Evolutionary conservation across 2,888 invertebrate genomes (phyloP), one percentile per base, ranked within the genome.

Genomic region (Melipona bicolor): DNA sequence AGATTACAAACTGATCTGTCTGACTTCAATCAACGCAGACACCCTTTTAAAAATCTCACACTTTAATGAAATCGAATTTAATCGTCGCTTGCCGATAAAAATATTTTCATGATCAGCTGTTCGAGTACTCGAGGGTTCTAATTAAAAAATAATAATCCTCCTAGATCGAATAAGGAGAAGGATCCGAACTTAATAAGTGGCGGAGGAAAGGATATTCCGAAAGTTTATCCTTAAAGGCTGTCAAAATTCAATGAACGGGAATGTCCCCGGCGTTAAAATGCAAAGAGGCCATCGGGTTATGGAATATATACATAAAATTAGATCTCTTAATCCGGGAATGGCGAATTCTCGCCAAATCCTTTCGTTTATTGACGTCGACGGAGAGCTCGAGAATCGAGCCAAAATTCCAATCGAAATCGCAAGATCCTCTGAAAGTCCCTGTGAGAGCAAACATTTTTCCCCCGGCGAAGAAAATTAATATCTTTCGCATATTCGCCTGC

Each of bases 281-380:
- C 82, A 74, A 80, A 81, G 71, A 65, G 77, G 70, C 21, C 32
- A 50, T 36, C 21, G 71, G 69, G 69, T 83, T 76, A 81, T 70
- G 62, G 81, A 83, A 83, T 81, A 76, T 76, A 83, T 83, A 83
- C 83, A 83, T 83, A 69, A 82, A 80, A 82, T 83, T 76, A 83
- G 81, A 68, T 67, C 72, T 32, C 76, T 75, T 83, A 81, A 81
- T 83, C 54, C 73, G 11, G 4, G 24, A 3, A 62, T 27, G 43
- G 67, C 27, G 54, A 67, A 67, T 61, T 50, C 56, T 0, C 32
- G 17, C 36, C 11, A 43, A 54, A 69, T 73, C 77, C 73, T 81
- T 61, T 69, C 76, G 43, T 77, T 77, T 69, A 83, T 77, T 69
- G 83, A 72, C 52, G 54, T 36, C n/a, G 32, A 49, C 52, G 32